Percentiles rank a stretch among this genome's conserved stretches.
These are phyloP conservation scores for Athene noctua DNA, from an alignment of 2,113 vertebrate species.

Conservation along the genomic window DNA sequence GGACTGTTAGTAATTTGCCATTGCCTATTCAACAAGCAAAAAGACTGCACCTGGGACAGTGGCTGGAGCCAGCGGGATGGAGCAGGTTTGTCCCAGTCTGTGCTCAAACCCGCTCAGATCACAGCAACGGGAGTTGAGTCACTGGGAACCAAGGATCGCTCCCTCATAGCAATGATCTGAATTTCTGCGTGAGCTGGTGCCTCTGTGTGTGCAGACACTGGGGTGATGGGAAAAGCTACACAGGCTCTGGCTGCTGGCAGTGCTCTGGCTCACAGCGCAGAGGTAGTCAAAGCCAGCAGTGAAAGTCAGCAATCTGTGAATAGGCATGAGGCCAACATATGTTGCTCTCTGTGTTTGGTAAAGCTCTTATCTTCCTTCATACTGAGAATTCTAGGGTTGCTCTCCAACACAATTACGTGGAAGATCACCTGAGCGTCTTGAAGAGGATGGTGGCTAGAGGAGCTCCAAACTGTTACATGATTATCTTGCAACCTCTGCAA, in stretches of 20 bases:
- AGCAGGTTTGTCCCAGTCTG: neutral
- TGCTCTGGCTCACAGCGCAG: neutral
- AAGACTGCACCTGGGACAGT: neutral
- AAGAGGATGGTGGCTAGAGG: neutral
- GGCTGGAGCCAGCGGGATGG: neutral
- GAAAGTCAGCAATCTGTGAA: neutral
- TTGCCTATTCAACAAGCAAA: accelerated
- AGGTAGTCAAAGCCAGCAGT: neutral
- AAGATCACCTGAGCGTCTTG: neutral
- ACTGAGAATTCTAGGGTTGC: neutral
- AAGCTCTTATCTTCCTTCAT: neutral
- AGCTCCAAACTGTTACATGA: neutral
- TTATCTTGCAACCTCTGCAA: neutral
- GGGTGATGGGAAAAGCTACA: neutral
- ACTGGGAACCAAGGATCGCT: accelerated
- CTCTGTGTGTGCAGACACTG: neutral
- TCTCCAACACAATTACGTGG: neutral
- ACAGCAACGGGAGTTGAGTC: neutral
- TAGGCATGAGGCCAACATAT: neutral
- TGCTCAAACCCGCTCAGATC: accelerated
- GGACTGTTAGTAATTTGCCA: neutral
- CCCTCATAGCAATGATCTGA: neutral
- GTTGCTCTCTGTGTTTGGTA: neutral
- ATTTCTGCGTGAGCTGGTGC: neutral
- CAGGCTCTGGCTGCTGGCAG: neutral